Base-by-base conservation (phyloP, 2,888 invertebrate genomes). In the Allacma fusca region DNA sequence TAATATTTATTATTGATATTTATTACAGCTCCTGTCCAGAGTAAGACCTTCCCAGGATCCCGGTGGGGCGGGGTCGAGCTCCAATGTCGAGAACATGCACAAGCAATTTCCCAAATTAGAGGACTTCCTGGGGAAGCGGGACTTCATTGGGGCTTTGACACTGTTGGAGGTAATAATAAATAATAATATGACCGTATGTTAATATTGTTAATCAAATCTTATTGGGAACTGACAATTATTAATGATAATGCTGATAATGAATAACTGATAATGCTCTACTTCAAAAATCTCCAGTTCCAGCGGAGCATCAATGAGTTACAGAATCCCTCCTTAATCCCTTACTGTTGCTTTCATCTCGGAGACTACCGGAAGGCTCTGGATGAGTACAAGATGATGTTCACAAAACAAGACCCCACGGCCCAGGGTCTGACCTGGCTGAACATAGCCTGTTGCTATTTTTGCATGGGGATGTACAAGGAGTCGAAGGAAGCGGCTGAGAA, bases 341-440 rank as follows among this genome's bases (percentile, higher is more conserved):
- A 96, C 88, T 97, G 97, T 87, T 92, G 93, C 85, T 99, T 98
- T 88, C 98, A 98, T 87, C 89, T 97, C 79, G 98, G 97, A 1
- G 96, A 98, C 86, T 97, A 97, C 88, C 92, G 93, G 85, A 91
- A 91, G 84, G 91, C 96, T 0, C 88, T 95, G 84, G 90, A 92
- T 80, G 90, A 92, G 72, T 95, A 94, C 86, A 89, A 91, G 85
- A 87, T 86, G 76, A 84, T 91, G 84, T 84, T 84, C 21, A n/a
- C 62, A 40, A 79, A 73, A 21, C 75, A 75, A 70, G 59, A 75
- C 43, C 24, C 70, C 86, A 89, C 70, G 85, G 89, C 21, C 89
- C 91, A 85, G 81, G 86, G 44, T 78, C 24, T 80, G 74, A 68
- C 94, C 7, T 88, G 89, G 69, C 89, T 93, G 40, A 96, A 96